Evolutionary conservation across 1,140 invertebrate species (phyloP), one percentile per base, ranked within the genome.

Genomic region (Neodiprion fabricii): DNA sequence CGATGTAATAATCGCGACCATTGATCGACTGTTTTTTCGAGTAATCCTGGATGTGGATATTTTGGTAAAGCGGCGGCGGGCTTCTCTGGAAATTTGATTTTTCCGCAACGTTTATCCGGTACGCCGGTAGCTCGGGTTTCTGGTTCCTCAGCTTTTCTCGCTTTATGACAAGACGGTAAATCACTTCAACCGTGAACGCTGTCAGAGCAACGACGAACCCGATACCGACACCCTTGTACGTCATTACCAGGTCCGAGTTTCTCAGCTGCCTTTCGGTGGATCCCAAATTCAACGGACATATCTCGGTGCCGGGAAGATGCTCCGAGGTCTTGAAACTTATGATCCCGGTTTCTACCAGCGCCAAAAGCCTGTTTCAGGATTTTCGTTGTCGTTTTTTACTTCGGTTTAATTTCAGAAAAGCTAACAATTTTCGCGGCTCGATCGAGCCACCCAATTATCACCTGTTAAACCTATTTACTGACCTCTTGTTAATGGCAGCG

Each of bases 261-360:
- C 92, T 84, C 10, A 96, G 85, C 81, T 93, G 92, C 3, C 95
- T 89, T 78, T 96, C 95, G 61, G 92, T 95, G n/a, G 92, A 94
- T 70, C 92, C 93, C 50, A 96, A 87, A 85, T 96, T 91, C 40
- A 95, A 87, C 0, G 95, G 95, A 80, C 95, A 96, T 67, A 96
- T 93, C 76, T 92, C 91, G 0, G 92, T 92, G 73, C 91, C 90
- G 0, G 95, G 94, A 77, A 95, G 78, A 76, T 92, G 89, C 72
- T 88, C 85, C 3, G 83, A 84, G 68, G 92, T 87, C 73, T 92
- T 86, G 75, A 92, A 92, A 73, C 92, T 91, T 0, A 95, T 90
- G 65, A 96, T 92, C 23, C 95, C 95, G 0, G 92, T 89, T 87
- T 96, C 93, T 0, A 94, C 90, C 17, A 95, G 83, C 74, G 89